Percentiles rank a stretch among this genome's conserved stretches.
phyloP scores from a whole-genome alignment of 2,797 vertebrate species.

The Spinibarbus caldwelli region DNA sequence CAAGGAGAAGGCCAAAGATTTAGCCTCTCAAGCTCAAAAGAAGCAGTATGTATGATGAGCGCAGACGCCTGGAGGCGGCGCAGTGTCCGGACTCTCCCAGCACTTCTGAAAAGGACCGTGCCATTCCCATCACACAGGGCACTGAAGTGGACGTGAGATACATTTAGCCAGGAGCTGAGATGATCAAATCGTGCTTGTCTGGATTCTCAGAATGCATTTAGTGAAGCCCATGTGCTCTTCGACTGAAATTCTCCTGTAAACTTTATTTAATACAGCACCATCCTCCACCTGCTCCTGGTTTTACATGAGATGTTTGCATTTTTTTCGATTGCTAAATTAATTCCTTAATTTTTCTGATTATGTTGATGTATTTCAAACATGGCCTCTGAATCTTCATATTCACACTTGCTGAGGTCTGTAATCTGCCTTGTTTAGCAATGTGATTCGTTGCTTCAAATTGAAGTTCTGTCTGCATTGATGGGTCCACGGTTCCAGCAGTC shows the following conservation, averaged over 20 bases:
- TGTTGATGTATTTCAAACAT: not conserved
- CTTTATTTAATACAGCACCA: not conserved
- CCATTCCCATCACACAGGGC: not conserved
- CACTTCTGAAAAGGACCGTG: not conserved
- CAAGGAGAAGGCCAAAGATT: slow-evolving; percentile 94
- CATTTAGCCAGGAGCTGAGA: not conserved
- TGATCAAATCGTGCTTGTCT: not conserved
- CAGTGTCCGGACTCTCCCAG: not conserved
- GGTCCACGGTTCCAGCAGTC: slow-evolving; percentile 58
- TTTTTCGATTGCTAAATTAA: not conserved
- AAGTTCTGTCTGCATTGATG: slow-evolving; percentile 63
- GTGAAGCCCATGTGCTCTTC: not conserved
- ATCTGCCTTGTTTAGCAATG: slow-evolving; percentile 32
- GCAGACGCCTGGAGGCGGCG: not conserved
- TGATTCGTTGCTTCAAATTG: slow-evolving; percentile 70
- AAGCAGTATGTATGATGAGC: slow-evolving; percentile 87
- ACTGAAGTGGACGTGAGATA: not conserved
- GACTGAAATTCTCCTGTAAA: not conserved
- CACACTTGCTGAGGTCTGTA: slow-evolving; percentile 37
- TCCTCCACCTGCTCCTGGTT: not conserved
- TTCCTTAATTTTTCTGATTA: slow-evolving; percentile 5
- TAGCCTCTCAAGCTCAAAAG: slow-evolving; percentile 93
- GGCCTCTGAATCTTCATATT: slow-evolving; percentile 22
- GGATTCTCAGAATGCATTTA: not conserved
- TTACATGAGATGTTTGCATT: slow-evolving; percentile 1